These are phyloP conservation scores for Eudemis profundana DNA, from an alignment of 2,888 invertebrate genomes.

Conservation along the genomic window DNA sequence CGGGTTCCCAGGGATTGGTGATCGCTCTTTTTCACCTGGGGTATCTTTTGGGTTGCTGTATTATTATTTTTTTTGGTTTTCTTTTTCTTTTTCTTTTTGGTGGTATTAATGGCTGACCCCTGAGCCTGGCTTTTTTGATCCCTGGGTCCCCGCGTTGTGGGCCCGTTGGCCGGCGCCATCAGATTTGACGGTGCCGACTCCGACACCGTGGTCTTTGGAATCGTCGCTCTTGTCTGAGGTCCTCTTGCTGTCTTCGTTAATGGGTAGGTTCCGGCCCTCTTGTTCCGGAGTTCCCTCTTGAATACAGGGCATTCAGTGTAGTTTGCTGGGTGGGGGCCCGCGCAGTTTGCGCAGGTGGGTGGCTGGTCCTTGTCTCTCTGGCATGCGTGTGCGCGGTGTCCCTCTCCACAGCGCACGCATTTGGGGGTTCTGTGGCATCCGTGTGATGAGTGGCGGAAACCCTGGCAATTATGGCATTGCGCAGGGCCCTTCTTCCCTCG, in stretches of 20 bases:
- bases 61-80: no score
- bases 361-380: neutral
- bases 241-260: neutral
- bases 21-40: no score
- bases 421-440: constrained; percentile 12
- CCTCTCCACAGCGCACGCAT: constrained; percentile 19
- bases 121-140: neutral
- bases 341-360: constrained; percentile 1
- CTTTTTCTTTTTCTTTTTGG: neutral
- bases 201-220: no score
- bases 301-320: neutral
- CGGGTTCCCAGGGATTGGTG: no score
- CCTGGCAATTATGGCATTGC: no score
- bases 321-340: neutral
- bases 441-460: no score
- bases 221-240: no score
- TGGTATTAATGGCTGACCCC: no score
- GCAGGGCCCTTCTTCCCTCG: neutral
- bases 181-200: neutral
- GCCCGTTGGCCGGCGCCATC: neutral
- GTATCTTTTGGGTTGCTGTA: no score
- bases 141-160: neutral
- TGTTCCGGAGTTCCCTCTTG: neutral
- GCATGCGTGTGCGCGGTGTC: neutral
- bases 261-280: no score